Evolutionary conservation across 2,797 vertebrate genomes (phyloP), one percentile per base, ranked within the genome.

Genomic region (Rhadinocentrus ornatus): DNA sequence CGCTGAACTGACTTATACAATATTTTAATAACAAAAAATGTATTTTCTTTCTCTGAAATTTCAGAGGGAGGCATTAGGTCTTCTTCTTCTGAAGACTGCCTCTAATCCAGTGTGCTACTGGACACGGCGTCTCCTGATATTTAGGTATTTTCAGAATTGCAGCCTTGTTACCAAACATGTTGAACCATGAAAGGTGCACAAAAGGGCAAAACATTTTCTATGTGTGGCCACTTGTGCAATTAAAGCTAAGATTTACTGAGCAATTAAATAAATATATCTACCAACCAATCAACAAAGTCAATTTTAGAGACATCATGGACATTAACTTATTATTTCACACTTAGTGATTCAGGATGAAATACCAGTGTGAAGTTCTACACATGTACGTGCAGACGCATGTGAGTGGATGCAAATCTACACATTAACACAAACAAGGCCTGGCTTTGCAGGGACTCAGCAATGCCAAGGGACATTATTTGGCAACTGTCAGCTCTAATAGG

Each of bases 401-500:
- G 29, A 77, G 48, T 71, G 50, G 69, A 78, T 63, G 55, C 66
- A 73, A 85, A 59, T 61, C 62, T 67, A 27, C 29, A 62, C 77
- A 85, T 66, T 59, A 86, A 70, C 79, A 86, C 81, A 89, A 89
- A 87, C 82, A 69, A 69, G 66, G 77, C 71, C 58, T 90, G 86
- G 90, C 88, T 83, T 73, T 31, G 78, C 68, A 72, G 62, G 67
- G 62, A 54, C 69, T 84, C 81, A 80, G 82, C 82, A 71, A 87
- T 81, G 88, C 90, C 86, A 92, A 77, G 75, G 90, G 89, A 91
- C 85, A 87, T 90, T 92, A 89, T 92, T 93, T 91, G 90, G 91
- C 89, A 90, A 88, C 90, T 92, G 91, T 92, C 91, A 90, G 84
- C 85, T 91, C 86, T 90, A 91, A 90, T 92, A 90, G 89, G 82